Percentiles rank a stretch among this genome's conserved stretches.
Conservation (phyloP, 2,888 invertebrate genomes). For the Leptinotarsa tumamoca region DNA sequence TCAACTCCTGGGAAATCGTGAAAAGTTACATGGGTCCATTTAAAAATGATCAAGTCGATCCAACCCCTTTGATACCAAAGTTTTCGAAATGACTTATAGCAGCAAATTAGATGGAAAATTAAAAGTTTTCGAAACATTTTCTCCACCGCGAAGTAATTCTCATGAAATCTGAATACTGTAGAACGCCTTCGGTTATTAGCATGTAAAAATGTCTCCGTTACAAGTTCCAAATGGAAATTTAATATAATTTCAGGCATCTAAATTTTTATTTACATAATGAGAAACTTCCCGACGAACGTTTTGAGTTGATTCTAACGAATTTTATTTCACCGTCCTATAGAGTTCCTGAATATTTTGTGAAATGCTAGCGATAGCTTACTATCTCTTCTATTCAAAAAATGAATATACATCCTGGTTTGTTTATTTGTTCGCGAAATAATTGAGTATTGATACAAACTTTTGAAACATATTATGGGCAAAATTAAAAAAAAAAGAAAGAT, state of each 20-base stretch:
- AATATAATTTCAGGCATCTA: slow-evolving; percentile 40
- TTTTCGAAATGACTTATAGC: slow-evolving; percentile 46
- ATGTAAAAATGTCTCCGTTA: slow-evolving; percentile 44
- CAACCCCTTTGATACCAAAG: slow-evolving; percentile 33
- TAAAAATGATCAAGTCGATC: slow-evolving; percentile 28
- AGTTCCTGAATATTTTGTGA: not conserved
- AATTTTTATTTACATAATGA: slow-evolving; percentile 44
- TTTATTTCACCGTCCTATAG: too few relatives aligned
- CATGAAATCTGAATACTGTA: slow-evolving; percentile 42
- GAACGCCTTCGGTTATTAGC: slow-evolving; percentile 43
- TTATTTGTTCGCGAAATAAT: too few relatives aligned
- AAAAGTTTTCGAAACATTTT: slow-evolving; percentile 47
- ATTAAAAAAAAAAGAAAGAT: too few relatives aligned
- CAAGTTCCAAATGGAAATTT: slow-evolving; percentile 46
- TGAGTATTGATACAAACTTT: too few relatives aligned
- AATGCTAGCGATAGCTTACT: too few relatives aligned
- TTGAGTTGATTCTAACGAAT: slow-evolving; percentile 21
- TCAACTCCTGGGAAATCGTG: slow-evolving; percentile 11
- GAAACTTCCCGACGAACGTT: slow-evolving; percentile 17
- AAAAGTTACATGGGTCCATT: slow-evolving; percentile 24
- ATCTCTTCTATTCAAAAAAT: too few relatives aligned
- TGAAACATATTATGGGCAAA: too few relatives aligned
- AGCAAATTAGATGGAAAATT: slow-evolving; percentile 48
- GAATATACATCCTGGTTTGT: too few relatives aligned
- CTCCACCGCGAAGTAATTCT: slow-evolving; percentile 32